Conservation (phyloP, 1,140 invertebrate genomes). For the Drosophila nasuta region DNA sequence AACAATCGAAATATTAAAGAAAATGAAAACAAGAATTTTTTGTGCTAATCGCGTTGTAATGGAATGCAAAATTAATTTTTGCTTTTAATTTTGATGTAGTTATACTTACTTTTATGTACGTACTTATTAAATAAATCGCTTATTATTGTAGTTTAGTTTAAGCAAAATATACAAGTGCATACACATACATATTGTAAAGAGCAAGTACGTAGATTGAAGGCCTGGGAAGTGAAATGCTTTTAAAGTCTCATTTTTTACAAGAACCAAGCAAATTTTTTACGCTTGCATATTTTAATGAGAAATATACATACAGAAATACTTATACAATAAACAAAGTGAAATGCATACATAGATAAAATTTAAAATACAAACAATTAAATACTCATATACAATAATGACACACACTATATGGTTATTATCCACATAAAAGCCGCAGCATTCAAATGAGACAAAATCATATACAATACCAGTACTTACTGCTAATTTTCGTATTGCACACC, state of each 20-base stretch:
- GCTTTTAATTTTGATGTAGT: constrained; percentile 79
- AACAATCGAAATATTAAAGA: constrained; percentile 13
- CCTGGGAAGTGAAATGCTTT: constrained; percentile 80
- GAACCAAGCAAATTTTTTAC: constrained; percentile 79
- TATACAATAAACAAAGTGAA: constrained; percentile 67
- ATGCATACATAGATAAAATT: constrained; percentile 75
- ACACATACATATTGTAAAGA: constrained; percentile 50
- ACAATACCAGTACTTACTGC: constrained; percentile 56
- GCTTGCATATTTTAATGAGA: constrained; percentile 80
- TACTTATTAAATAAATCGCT: constrained; percentile 72
- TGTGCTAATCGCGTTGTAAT: constrained; percentile 65
- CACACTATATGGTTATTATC: constrained; percentile 35
- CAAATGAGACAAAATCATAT: constrained; percentile 33
- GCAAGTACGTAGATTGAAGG: constrained; percentile 63
- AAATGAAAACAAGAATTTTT: constrained; percentile 30
- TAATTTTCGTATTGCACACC: constrained; percentile 75
- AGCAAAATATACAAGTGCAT: constrained; percentile 78
- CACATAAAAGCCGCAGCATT: constrained; percentile 39
- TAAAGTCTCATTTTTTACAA: constrained; percentile 83
- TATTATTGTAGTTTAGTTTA: constrained; percentile 84
- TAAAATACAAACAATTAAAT: constrained; percentile 56
- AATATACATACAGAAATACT: constrained; percentile 61
- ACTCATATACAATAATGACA: constrained; percentile 35
- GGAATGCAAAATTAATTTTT: constrained; percentile 43
- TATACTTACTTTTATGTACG: constrained; percentile 62